These are phyloP conservation scores for Mus spretus DNA, from an alignment of 2,797 vertebrate genomes.

Conservation along the genomic window DNA sequence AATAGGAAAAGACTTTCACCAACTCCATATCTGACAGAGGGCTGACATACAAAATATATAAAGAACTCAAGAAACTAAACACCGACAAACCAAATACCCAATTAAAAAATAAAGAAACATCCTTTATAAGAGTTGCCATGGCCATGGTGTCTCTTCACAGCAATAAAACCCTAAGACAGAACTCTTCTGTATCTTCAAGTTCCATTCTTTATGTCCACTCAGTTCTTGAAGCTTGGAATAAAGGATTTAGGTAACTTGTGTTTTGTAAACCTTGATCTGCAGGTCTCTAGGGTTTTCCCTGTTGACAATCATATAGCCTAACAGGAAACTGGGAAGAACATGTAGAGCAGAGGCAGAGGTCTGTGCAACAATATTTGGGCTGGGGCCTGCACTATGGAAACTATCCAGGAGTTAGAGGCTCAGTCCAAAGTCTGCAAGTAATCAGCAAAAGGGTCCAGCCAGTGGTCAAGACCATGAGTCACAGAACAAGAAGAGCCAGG, in stretches of 20 bases:
- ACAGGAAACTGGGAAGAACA: conserved; percentile 52
- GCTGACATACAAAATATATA: background rate
- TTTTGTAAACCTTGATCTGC: background rate
- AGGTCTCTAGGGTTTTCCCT: background rate
- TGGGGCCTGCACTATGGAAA: background rate
- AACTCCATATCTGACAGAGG: background rate
- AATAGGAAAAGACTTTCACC: background rate
- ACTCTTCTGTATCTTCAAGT: background rate
- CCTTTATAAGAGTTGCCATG: background rate
- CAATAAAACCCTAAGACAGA: background rate
- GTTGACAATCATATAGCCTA: background rate
- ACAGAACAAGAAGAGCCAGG: conserved; percentile 50
- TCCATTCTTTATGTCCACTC: background rate
- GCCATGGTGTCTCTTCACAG: background rate
- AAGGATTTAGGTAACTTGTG: conserved; percentile 30
- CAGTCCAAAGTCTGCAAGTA: conserved; percentile 13
- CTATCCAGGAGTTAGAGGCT: conserved; percentile 32
- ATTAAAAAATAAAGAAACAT: background rate
- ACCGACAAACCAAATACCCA: background rate
- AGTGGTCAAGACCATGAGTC: conserved; percentile 54
- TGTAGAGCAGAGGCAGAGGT: background rate
- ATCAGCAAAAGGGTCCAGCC: conserved; percentile 62
- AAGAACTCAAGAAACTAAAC: background rate
- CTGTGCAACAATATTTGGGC: background rate
- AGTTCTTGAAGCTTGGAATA: background rate